These are phyloP conservation scores for Phalacrocorax carbo DNA, from an alignment of 2,113 vertebrate species.

Conservation along the genomic window DNA sequence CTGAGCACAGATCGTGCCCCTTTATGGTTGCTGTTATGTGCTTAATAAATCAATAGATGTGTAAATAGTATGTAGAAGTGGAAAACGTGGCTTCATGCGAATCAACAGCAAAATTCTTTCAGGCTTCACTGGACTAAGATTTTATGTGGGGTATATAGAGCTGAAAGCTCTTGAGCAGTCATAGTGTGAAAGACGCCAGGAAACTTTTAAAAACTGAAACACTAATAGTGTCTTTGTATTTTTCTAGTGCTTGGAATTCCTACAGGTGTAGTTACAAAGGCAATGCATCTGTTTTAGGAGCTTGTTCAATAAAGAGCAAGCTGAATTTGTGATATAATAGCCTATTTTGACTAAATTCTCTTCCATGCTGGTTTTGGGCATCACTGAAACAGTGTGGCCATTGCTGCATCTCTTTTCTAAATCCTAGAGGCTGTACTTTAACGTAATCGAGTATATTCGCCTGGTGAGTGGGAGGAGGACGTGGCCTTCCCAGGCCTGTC, in stretches of 20 bases:
- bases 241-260: neutral
- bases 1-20: neutral
- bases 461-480: neutral
- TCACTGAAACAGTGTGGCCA: neutral
- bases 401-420: neutral
- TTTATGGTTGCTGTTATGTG: neutral
- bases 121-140: neutral
- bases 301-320: neutral
- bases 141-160: neutral
- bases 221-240: neutral
- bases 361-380: neutral
- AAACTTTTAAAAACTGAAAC: neutral
- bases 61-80: neutral
- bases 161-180: conserved; percentile 10
- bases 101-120: conserved; percentile 8
- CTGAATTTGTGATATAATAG: neutral
- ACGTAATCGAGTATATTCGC: neutral
- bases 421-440: neutral
- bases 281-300: neutral
- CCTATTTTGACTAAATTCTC: neutral
- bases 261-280: neutral
- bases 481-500: neutral
- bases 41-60: neutral
- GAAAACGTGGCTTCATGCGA: neutral
- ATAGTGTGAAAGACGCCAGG: neutral